A percentile compares a stretch with the other conserved stretches of the same genome.
These are phyloP conservation scores for Streblospio benedicti DNA, from an alignment of 1,140 invertebrate species.

Conservation along the genomic window DNA sequence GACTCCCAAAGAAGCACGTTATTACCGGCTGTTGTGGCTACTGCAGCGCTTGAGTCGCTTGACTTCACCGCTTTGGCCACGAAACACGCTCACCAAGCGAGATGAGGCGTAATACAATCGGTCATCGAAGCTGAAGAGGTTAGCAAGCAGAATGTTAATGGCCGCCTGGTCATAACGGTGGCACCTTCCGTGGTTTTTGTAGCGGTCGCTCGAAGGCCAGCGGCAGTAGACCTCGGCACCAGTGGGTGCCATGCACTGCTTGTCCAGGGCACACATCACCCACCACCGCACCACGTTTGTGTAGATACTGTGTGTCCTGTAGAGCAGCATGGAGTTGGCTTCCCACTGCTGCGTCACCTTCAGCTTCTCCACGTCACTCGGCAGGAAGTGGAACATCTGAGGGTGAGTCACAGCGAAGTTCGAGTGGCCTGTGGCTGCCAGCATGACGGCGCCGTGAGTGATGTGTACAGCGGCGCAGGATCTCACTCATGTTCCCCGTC, in stretches of 20 bases:
- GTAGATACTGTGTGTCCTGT: slow-evolving; percentile 20
- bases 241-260: slow-evolving; percentile 24
- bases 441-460: slow-evolving; percentile 16
- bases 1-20: too few relatives aligned
- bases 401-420: slow-evolving; percentile 28
- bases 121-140: slow-evolving; percentile 21
- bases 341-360: slow-evolving; percentile 19
- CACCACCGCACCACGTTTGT: slow-evolving; percentile 23
- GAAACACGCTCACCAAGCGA: too few relatives aligned
- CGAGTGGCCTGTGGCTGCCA: slow-evolving; percentile 19
- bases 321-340: slow-evolving; percentile 23
- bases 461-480: slow-evolving; percentile 8
- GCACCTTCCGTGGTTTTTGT: slow-evolving; percentile 23
- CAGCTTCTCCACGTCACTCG: slow-evolving; percentile 18
- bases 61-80: too few relatives aligned
- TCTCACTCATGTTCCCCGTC: slow-evolving; percentile 17
- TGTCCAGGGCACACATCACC: slow-evolving; percentile 23
- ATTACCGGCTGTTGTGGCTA: too few relatives aligned
- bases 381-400: slow-evolving; percentile 25
- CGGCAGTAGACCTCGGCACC: slow-evolving; percentile 16
- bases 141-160: slow-evolving; percentile 26
- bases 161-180: slow-evolving; percentile 30
- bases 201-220: background rate
- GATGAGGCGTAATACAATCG: background rate
- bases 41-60: too few relatives aligned